Conservation (phyloP, 2,797 vertebrate genomes). For the Macropodus opercularis region DNA sequence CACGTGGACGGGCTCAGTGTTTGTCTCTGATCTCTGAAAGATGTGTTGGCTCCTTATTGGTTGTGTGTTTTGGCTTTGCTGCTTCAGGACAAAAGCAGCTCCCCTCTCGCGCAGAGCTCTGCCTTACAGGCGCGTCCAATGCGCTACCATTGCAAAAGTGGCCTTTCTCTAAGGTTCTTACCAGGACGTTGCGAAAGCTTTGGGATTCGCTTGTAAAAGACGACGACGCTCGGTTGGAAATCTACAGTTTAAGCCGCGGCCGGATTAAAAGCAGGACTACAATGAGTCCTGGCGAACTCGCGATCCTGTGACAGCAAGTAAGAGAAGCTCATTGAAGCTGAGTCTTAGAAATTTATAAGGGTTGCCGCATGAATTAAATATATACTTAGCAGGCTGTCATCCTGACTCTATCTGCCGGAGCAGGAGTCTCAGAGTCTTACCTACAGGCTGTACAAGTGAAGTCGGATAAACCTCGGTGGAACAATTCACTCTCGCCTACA, state of each 20-base stretch:
- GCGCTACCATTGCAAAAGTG: neutral
- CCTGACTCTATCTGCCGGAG: neutral
- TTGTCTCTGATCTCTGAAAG: conserved; percentile 46
- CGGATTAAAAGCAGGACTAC: conserved; percentile 16
- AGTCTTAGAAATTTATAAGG: conserved; percentile 16
- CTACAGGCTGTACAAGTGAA: conserved; percentile 13
- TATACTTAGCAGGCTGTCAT: conserved; percentile 5
- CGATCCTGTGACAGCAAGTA: conserved; percentile 28
- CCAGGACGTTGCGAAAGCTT: neutral
- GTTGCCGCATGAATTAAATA: conserved; percentile 30
- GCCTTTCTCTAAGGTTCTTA: neutral
- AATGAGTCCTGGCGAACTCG: conserved; percentile 20
- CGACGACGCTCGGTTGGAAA: neutral
- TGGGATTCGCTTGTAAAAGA: conserved; percentile 3
- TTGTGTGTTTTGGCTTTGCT: conserved; percentile 27
- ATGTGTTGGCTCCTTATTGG: conserved; percentile 16
- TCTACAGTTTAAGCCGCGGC: conserved; percentile 11
- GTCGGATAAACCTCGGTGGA: conserved; percentile 2
- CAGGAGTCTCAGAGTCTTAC: neutral
- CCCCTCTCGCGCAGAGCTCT: neutral
- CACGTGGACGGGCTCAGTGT: conserved; percentile 41
- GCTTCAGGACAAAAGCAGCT: conserved; percentile 15
- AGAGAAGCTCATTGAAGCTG: conserved; percentile 23
- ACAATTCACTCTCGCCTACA: neutral
- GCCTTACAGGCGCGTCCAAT: neutral